Base-by-base conservation (phyloP, 2,888 invertebrate species). In the Cheilosia impressa region DNA sequence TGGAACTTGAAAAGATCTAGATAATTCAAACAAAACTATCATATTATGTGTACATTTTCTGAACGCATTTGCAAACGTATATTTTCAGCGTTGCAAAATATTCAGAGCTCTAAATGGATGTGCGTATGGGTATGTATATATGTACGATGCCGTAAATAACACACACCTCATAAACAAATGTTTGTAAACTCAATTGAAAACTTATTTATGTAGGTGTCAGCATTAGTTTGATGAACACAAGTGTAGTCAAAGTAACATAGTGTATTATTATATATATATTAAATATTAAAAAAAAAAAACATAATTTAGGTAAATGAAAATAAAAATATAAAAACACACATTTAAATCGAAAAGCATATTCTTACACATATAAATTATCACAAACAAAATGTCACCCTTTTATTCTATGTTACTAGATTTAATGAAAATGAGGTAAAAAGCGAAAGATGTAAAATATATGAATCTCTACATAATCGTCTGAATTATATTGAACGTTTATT, bases 21-120 rank as follows among this genome's bases (percentile, higher is more conserved):
- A 60, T 60, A 66, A 60, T 53, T 66, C 45, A 66, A 73, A 52
- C 79, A 80, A 65, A 58, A 43, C 17, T 65, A 66, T 60, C 45
- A 7, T 22, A 52, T 72, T n/a, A n/a, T n/a, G 6, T 27, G 5
- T 65, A 52, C 5, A 62, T 73, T 27, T 19, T 66, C 53, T 66
- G 79, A 80, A 60, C 24, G 5, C 58, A 45, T 50, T 68, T 80
- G 53, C 66, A 60, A 79, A 53, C 55, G 15, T 72, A 41, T n/a
- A 53, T 55, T 50, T 31, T 27, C 19, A 65, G 41, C 41, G 31
- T 50, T 66, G 52, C 58, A 60, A 72, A 71, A 43, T 73, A 55
- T 66, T 66, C 53, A 73, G 43, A 60, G 22, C 50, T 80, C 58
- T 53, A 60, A 60, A 63, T 47, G 22, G 50, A 38, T 50, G 57